Evolutionary conservation across 2,113 vertebrate genomes (phyloP), one percentile per base, ranked within the genome.

Genomic region (Onychostoma macrolepis): DNA sequence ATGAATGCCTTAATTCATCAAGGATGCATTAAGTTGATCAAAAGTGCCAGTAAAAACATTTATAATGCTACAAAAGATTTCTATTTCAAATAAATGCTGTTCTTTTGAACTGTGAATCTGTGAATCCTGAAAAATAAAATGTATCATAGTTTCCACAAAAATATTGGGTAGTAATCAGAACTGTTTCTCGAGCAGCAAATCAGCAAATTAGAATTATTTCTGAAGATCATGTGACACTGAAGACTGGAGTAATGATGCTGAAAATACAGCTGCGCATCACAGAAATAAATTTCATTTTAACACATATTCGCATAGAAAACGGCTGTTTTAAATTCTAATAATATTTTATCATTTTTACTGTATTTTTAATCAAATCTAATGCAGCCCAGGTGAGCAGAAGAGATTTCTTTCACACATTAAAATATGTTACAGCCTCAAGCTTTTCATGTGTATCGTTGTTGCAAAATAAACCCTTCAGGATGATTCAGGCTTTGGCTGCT

Each of bases 161-260:
- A 4, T 41, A 41, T 7, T 41, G 38, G 2, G 4, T 4, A 33
- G 33, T 33, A 48, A 48, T 67, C 26, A 65, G 4, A 65, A 17
- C 19, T 53, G 28, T 30, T 28, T 65, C 26, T 30, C 9, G 7
- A 69, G 0, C 33, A 11, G 4, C 19, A 72, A 0, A 24, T 72
- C 33, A 1, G 9, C 19, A 71, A 21, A 21, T 72, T 24, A 38
- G 1, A 21, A 0, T 38, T 17, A 72, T 72, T 24, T 24, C 8
- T 38, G 33, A 71, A 38, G 67, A 24, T 72, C 69, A 72, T 38
- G 69, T 38, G 69, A 72, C 69, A 33, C 28, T 69, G 65, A 71
- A 36, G 17, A 71, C 67, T 71, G 33, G 8, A 36, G 30, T 36
- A 38, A 38, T 71, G 67, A 71, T 71, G 33, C 17, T 71, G 19